Evolutionary conservation across 2,888 invertebrate genomes (phyloP).

Genomic region (Achlya flavicornis): DNA sequence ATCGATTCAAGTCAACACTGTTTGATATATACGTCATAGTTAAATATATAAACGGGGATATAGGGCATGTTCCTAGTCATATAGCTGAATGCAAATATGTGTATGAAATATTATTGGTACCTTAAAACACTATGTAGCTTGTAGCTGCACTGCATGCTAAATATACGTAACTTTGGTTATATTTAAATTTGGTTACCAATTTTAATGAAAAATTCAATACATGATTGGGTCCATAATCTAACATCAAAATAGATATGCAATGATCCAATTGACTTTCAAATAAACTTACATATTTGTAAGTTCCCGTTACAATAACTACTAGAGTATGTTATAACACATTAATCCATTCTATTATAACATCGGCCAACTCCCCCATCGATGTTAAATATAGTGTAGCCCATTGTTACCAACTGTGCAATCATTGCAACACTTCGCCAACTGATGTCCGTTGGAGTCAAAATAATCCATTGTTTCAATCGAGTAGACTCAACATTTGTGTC

Average conservation of each 20-base stretch:
- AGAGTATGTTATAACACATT: constrained; percentile 13
- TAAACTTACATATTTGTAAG: not conserved
- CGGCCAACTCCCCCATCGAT: constrained; percentile 33
- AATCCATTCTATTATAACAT: constrained; percentile 28
- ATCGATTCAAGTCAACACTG: constrained; percentile 40
- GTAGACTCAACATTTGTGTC: constrained; percentile 62
- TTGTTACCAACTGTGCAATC: constrained; percentile 73
- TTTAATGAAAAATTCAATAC: no score
- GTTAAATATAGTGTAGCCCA: constrained; percentile 50
- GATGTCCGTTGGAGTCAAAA: constrained; percentile 67
- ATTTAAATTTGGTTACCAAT: no score
- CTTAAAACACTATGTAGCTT: no score
- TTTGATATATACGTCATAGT: constrained; percentile 1
- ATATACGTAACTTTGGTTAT: no score
- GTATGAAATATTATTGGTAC: no score
- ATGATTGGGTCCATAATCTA: no score
- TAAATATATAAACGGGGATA: no score
- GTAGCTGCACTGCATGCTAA: no score
- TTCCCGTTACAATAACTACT: not conserved
- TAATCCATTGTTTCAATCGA: constrained; percentile 63
- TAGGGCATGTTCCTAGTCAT: no score
- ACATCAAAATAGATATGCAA: not conserved
- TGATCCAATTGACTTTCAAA: not conserved
- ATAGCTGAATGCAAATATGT: no score
- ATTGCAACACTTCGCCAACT: constrained; percentile 51